Conservation (phyloP, 2,797 vertebrate genomes). For the Cottoperca gobio region DNA sequence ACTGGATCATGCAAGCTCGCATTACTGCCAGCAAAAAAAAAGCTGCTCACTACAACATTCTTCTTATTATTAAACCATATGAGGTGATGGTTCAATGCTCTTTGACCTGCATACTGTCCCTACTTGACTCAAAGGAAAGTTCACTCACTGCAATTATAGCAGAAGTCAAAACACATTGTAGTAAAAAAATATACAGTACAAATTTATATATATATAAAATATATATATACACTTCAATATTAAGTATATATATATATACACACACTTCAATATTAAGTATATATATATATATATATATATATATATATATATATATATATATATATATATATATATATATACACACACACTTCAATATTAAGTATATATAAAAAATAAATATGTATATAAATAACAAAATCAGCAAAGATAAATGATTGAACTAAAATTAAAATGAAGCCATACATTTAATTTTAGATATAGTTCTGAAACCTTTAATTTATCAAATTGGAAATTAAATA, state of each 20-base stretch:
- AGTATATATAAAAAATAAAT: background rate
- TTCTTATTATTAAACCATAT: conserved; percentile 60
- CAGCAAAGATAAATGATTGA: background rate
- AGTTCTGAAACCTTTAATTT: background rate
- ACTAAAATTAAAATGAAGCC: background rate
- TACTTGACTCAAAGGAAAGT: conserved; percentile 50
- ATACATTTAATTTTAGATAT: conserved; percentile 7
- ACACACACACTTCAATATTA: too few relatives aligned
- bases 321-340: too few relatives aligned
- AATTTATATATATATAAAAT: background rate
- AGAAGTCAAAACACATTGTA: conserved; percentile 3
- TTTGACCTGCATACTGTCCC: conserved; percentile 44
- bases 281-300: too few relatives aligned
- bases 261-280: too few relatives aligned
- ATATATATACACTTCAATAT: too few relatives aligned
- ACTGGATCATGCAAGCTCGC: conserved; percentile 71
- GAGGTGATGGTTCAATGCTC: conserved; percentile 57
- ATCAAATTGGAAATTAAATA: background rate
- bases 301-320: too few relatives aligned
- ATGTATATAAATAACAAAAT: background rate
- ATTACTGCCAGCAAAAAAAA: conserved; percentile 63
- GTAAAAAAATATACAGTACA: background rate
- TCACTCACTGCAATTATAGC: conserved; percentile 46
- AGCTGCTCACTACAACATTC: conserved; percentile 68
- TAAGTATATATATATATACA: too few relatives aligned